Evolutionary conservation across 1,140 invertebrate species (phyloP), one percentile per base, ranked within the genome.

Genomic region (Drosophila lini): DNA sequence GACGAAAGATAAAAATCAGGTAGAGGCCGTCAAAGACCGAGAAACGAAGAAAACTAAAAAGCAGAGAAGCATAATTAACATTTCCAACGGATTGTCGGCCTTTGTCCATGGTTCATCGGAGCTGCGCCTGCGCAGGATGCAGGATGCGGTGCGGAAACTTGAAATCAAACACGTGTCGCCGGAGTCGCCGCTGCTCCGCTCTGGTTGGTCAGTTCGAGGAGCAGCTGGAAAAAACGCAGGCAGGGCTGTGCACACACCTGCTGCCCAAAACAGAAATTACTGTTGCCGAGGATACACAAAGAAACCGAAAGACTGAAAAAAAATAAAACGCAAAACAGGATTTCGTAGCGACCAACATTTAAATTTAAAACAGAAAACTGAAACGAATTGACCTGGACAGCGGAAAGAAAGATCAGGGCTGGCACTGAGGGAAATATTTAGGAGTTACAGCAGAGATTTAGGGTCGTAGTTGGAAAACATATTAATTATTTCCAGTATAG

Each of bases 91-190:
- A 34, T 45, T 59, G 57, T 13, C 52, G 52, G 69, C 36, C 76
- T 76, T 85, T 79, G 69, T 80, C 38, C 53, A 52, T 8, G 50
- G 53, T 1, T 52, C 36, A 28, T 16, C 47, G 53, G n/a, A 22
- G 70, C 36, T 74, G 84, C 80, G 84, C 69, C 78, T 74, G 85
- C 74, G 76, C 76, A 64, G 58, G 55, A 59, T 44, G 84, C 81
- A 74, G 77, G 78, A 75, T 84, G 78, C 73, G 80, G 62, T 69
- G 67, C 65, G 52, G 84, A 81, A 84, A 90, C 85, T 90, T 81
- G 84, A 89, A 89, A 89, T 89, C 84, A 89, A 89, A 89, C 84
- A 89, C 84, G 84, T 89, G 84, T 86, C 82, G 79, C 32, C 56
- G 25, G 42, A 62, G 45, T 60, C 42, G 58, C 25, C 55, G 58